Evolutionary conservation across 1,140 invertebrate species (phyloP), one percentile per base, ranked within the genome.

Genomic region (Bathynomus jamesi): DNA sequence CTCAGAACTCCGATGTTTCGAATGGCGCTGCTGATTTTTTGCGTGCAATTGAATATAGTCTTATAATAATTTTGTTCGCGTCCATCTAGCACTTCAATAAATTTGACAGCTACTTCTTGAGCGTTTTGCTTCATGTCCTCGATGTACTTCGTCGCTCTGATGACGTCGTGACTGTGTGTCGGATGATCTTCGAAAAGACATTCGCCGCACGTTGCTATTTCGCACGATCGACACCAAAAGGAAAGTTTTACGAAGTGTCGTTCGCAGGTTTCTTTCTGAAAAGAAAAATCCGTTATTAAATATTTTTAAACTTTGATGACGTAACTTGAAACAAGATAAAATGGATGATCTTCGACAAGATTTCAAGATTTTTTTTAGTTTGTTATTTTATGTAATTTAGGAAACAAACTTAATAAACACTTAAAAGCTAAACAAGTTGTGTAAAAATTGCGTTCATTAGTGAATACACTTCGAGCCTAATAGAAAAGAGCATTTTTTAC

Each of bases 131-230:
- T 76, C 65, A 73, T 76, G 60, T 76, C 65, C 30, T 29, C 29
- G 27, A 76, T 71, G 65, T 76, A 73, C 28, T 61, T 73, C 25
- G 74, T 61, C 5, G 74, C 46, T 28, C 69, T 72, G 71, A 76
- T 67, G 67, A 76, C 74, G 27, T 31, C 53, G 60, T 76, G 74
- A 0, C 63, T 70, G 67, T 72, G 68, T 0, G 71, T 76, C 3
- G 74, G 74, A 31, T 76, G 74, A 24, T 76, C 74, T 67, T 76
- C 74, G 31, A 76, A 76, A 0, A 76, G 64, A 60, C 74, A 76
- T 28, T 76, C 74, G 0, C 74, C 74, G 31, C 74, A 76, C 4
- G 74, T 62, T 7, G 74, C 29, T 27, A 25, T 32, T 0, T 60
- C n/a, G 28, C 74, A 76, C 30, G 70, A 67, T 46, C 61, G 66